Base-by-base conservation (phyloP, 2,888 invertebrate species). In the Notodonta dromedarius region DNA sequence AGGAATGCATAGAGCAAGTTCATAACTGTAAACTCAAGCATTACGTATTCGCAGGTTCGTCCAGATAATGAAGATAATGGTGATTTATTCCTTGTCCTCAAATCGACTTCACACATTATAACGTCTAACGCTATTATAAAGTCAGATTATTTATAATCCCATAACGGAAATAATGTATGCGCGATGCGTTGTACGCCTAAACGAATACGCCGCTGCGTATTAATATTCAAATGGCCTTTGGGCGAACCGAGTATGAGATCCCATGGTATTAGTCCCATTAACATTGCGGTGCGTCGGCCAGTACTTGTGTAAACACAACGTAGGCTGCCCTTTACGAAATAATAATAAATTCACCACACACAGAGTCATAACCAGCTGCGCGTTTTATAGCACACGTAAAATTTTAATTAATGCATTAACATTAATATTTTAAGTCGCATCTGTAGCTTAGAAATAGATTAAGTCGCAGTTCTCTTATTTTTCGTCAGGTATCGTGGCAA, bases 181-280 rank as follows among this genome's bases (percentile, higher is more conserved):
- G 75, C 77, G 79, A 76, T 77, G 80, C 82, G 79, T 74, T 81
- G 80, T 78, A 79, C 74, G 79, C 76, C 79, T 84, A 84, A 85
- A 81, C 82, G 84, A 81, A 85, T 82, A 84, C 77, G 74, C 80
- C 79, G 74, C 75, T 73, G 71, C 69, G 77, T 86, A 89, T 91
- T 89, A 91, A 90, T 90, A 92, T 91, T 90, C 87, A 89, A 89
- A 91, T 87, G 78, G 85, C 84, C 86, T 87, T 83, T 83, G 74
- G 86, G 87, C 87, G 78, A 80, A 76, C 82, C 79, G 75, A 78
- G 81, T 78, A 81, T 73, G 76, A 80, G 82, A 82, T 87, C 85
- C 86, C 84, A 76, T 78, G 84, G 86, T 76, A 86, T 87, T 85
- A 86, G 83, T 77, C 73, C 79, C 85, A 88, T 87, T 87, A 87